These are phyloP conservation scores for Pteronura brasiliensis DNA, from an alignment of 2,113 vertebrate species.

Conservation along the genomic window DNA sequence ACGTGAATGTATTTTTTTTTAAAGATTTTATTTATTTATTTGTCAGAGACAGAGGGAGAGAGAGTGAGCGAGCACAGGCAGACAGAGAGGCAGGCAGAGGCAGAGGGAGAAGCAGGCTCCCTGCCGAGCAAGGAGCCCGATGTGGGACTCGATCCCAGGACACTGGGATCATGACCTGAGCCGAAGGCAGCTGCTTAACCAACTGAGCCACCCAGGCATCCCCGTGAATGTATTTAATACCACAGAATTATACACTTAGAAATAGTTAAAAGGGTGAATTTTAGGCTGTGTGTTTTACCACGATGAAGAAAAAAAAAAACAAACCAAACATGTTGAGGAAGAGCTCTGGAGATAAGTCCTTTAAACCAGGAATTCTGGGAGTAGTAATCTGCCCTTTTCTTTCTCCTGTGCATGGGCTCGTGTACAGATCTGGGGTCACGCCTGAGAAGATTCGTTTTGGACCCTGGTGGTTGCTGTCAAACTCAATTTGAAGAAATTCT, in stretches of 20 bases:
- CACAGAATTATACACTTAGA: not conserved
- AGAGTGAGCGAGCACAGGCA: no score
- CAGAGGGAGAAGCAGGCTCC: no score
- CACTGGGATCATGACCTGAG: no score
- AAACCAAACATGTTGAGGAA: not conserved
- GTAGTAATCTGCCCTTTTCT: not conserved
- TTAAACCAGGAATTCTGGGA: not conserved
- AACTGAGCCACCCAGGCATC: no score
- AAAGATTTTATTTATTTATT: no score
- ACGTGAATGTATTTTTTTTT: no score
- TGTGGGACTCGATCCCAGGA: no score
- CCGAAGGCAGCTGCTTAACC: no score
- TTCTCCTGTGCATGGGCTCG: not conserved
- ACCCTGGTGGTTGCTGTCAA: not conserved
- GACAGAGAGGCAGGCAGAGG: no score
- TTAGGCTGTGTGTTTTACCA: not conserved
- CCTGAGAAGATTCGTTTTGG: not conserved
- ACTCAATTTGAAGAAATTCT: not conserved
- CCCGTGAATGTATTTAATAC: not conserved
- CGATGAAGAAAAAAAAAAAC: not conserved
- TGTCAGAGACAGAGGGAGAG: no score
- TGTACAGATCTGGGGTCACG: not conserved
- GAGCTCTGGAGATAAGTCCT: not conserved
- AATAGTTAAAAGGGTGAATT: not conserved
- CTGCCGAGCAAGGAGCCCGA: no score